Percentiles rank a stretch among this genome's conserved stretches.
Conservation (phyloP, 2,888 invertebrate genomes). For the Taenaris catops region DNA sequence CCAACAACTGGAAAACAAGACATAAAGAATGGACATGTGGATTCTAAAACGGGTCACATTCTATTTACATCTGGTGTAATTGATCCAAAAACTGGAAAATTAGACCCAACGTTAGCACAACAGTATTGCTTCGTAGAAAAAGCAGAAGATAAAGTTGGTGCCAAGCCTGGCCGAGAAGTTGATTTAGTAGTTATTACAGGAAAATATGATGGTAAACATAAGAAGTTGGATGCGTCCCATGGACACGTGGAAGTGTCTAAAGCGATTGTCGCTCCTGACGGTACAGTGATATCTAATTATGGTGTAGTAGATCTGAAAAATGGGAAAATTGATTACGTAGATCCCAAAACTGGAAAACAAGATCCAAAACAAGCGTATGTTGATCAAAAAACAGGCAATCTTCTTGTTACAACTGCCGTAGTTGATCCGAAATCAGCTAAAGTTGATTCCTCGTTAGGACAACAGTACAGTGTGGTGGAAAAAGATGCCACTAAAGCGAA, state of each 20-base stretch:
- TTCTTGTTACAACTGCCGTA: conserved; percentile 82
- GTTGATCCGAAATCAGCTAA: conserved; percentile 84
- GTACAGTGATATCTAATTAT: conserved; percentile 80
- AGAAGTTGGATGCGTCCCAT: conserved; percentile 65
- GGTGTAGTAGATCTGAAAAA: conserved; percentile 83
- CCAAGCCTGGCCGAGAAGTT: conserved; percentile 70
- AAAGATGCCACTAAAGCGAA: conserved; percentile 84
- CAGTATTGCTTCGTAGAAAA: conserved; percentile 83
- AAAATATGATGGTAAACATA: conserved; percentile 80
- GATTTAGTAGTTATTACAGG: conserved; percentile 81
- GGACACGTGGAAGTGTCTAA: conserved; percentile 78
- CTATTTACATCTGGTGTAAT: conserved; percentile 81
- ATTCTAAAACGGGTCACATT: conserved; percentile 83
- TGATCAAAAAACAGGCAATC: conserved; percentile 85
- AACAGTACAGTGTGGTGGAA: conserved; percentile 83
- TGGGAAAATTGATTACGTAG: conserved; percentile 81
- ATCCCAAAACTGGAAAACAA: conserved; percentile 82
- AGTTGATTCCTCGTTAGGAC: conserved; percentile 82
- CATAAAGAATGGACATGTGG: conserved; percentile 82
- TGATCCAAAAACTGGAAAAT: conserved; percentile 84
- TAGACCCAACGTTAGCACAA: conserved; percentile 83
- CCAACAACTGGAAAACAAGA: conserved; percentile 83
- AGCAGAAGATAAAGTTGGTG: conserved; percentile 72
- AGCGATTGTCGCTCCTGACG: conserved; percentile 79
- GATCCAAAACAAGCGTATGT: conserved; percentile 84